phyloP scores from a whole-genome alignment of 2,888 invertebrate genomes.

The Pimpla rufipes region DNA sequence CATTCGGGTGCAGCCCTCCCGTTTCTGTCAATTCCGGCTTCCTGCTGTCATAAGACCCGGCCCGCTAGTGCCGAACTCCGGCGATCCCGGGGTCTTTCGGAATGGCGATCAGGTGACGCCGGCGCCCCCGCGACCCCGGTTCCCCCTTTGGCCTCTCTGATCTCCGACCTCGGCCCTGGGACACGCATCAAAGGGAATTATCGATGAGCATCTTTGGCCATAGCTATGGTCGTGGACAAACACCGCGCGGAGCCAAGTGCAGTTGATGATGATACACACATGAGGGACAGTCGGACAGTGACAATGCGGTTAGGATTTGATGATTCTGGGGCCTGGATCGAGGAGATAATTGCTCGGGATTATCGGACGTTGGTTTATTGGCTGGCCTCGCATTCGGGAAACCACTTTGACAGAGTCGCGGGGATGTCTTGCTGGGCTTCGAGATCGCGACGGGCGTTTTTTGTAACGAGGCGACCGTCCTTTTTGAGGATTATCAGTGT shows the following conservation, averaged over 20 bases:
- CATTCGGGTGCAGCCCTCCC: conserved; percentile 10
- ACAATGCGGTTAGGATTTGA: background rate
- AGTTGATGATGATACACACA: conserved; percentile 69
- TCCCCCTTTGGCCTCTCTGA: conserved; percentile 43
- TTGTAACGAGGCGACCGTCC: conserved; percentile 70
- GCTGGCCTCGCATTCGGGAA: conserved; percentile 60
- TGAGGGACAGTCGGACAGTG: too few species aligned
- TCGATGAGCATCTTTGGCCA: conserved; percentile 57
- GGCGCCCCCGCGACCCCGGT: background rate
- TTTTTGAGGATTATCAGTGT: conserved; percentile 67
- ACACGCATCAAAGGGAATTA: conserved; percentile 68
- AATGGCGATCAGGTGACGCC: conserved; percentile 12
- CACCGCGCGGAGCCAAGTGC: conserved; percentile 41
- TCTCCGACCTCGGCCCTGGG: conserved; percentile 8
- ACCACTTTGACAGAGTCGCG: conserved; percentile 63
- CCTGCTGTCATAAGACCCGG: conserved; percentile 17
- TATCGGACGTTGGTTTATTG: too few species aligned
- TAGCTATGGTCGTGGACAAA: conserved; percentile 9
- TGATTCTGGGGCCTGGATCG: conserved; percentile 73
- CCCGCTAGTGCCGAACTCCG: background rate
- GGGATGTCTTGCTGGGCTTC: conserved; percentile 69
- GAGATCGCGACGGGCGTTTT: conserved; percentile 68
- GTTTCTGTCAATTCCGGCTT: conserved; percentile 29
- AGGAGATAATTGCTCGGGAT: too few species aligned
- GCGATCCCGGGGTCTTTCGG: background rate